Base-by-base conservation (phyloP, 2,113 vertebrate genomes). In the Equus quagga region DNA sequence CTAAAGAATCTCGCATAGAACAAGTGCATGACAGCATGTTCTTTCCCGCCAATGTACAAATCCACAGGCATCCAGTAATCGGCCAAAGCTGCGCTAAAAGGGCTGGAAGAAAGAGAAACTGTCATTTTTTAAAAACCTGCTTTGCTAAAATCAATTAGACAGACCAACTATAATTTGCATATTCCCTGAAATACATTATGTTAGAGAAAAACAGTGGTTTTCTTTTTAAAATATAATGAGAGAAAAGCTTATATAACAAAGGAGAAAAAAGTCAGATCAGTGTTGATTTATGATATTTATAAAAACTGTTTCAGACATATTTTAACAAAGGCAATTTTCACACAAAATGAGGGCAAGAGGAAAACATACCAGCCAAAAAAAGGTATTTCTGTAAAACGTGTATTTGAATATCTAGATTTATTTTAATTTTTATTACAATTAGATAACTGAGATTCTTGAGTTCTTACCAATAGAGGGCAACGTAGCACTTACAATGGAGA, bases 51-150 rank as follows among this genome's bases (percentile, higher is more conserved):
- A 0, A 99, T 98, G 98, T 99, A 99, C 94, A 99, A 97, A 72
- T 99, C 99, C 97, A 99, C 99, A 4, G 99, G 99, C 99, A 99
- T 99, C 99, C 99, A 99, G 98, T 99, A 98, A 96, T 99, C 99
- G 8, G 99, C 99, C 51, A 98, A 93, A 0, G 98, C 98, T 17
- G 98, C 97, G 58, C 97, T 97, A 78, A 99, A 99, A 12, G 99
- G 99, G 88, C 99, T 99, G 98, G 11, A 64, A 97, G 87, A 97
- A 31, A 94, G n/a, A 81, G 70, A 72, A 15, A 85, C 1, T 14
- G 76, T 12, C 21, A 15, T 15, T 69, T 58, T 69, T 46, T 2
- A 1, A 56, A 97, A 26, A 60, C 28, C 18, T 94, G 26, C 1
- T 10, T 19, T 92, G 49, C 33, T 17, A 1, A 65, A 67, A n/a